Evolutionary conservation across 2,113 vertebrate species (phyloP).

Genomic region (Myrmecobius fasciatus): DNA sequence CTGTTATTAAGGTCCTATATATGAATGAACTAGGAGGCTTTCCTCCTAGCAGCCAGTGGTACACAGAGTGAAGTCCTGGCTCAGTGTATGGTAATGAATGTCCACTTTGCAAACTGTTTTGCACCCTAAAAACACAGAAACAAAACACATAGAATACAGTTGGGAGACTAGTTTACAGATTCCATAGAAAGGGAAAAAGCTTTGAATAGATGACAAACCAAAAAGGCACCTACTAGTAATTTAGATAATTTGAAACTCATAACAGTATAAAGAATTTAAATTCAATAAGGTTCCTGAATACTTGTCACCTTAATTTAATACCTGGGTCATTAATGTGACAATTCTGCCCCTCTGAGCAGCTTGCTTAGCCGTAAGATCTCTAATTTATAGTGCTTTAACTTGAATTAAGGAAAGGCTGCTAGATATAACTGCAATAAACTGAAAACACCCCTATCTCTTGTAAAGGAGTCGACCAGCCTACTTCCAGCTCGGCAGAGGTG

Average conservation of each 20-base stretch:
- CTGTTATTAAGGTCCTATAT: slow-evolving; percentile 51
- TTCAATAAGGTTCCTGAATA: slow-evolving; percentile 28
- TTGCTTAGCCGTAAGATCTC: neutral
- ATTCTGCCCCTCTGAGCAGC: neutral
- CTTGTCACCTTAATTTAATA: neutral
- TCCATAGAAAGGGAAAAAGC: slow-evolving; percentile 55
- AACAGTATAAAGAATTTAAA: slow-evolving; percentile 9
- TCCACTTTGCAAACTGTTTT: slow-evolving; percentile 65
- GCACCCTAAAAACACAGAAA: slow-evolving; percentile 56
- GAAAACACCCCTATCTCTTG: neutral
- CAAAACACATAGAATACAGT: slow-evolving; percentile 34
- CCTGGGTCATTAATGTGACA: neutral
- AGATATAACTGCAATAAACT: neutral
- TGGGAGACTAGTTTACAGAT: neutral
- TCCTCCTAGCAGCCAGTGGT: slow-evolving; percentile 62
- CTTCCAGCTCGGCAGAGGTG: neutral
- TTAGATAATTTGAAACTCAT: slow-evolving; percentile 49
- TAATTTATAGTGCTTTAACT: neutral
- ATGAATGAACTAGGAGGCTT: slow-evolving; percentile 62
- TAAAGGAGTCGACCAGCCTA: neutral
- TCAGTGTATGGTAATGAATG: slow-evolving; percentile 70
- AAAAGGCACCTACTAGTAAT: slow-evolving; percentile 73
- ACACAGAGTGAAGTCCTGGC: slow-evolving; percentile 63
- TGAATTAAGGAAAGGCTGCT: neutral
- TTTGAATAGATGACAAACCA: slow-evolving; percentile 55